Evolutionary conservation across 2,888 invertebrate genomes (phyloP), one percentile per base, ranked within the genome.

Genomic region (Nesidiocoris tenuis): DNA sequence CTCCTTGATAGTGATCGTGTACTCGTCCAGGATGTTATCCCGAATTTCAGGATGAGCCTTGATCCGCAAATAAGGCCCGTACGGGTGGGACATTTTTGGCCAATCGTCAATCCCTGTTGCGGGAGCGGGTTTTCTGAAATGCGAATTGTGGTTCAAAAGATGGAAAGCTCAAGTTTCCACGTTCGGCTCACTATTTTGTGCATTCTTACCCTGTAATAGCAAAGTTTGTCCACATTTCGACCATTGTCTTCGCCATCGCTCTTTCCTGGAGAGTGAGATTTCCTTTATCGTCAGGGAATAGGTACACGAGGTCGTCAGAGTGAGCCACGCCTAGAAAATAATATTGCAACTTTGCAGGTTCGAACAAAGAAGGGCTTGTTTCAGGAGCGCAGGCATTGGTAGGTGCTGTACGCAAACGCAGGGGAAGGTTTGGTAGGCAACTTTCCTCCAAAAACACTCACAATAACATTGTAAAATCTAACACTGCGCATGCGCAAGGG

Each of bases 271-370:
- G 80, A 76, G 83, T 83, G 23, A 86, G 79, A 66, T 83, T 82
- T 12, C 82, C 81, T 76, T 82, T 80, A 16, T 82, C 80, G 1
- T 84, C 84, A 1, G 84, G 84, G 81, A 88, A 89, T n/a, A 88
- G 79, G 80, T 88, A 87, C n/a, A 88, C 84, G 24, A 88, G 84
- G 77, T 89, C 88, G 79, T 89, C 86, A 0, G 88, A 87, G 80
- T 89, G 88, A 78, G 87, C 86, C 0, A 86, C 85, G 1, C 88
- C 85, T 84, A 77, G 68, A 81, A 77, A 57, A 55, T 23, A 71
- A 65, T n/a, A 1, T 54, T 54, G n/a, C n/a, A n/a, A n/a, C n/a
- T n/a, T n/a, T n/a, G n/a, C n/a, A n/a, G n/a, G n/a, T n/a, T n/a
- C n/a, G n/a, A n/a, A n/a, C n/a, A n/a, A n/a, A n/a, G n/a, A n/a